Conservation (phyloP, 2,888 invertebrate species). For the Pterostichus niger region DNA sequence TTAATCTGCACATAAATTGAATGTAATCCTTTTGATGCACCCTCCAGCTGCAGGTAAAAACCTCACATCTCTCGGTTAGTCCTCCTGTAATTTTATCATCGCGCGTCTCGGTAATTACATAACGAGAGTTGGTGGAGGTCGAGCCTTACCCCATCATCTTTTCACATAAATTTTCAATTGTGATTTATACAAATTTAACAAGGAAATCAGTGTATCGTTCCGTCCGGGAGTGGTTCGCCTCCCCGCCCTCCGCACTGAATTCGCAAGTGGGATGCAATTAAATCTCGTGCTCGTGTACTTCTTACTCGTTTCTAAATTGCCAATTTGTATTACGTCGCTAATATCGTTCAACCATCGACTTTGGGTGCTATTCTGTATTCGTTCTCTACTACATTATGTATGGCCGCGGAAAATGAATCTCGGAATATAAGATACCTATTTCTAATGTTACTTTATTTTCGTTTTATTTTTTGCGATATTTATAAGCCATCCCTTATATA, state of each 20-base stretch:
- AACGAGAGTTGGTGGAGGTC: background rate
- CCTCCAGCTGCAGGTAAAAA: constrained; percentile 29
- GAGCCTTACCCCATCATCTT: constrained; percentile 18
- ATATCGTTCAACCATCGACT: constrained; percentile 44
- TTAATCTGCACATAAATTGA: background rate
- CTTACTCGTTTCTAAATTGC: constrained; percentile 57
- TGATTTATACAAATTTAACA: constrained; percentile 58
- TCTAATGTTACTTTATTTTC: constrained; percentile 12
- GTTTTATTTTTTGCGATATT: background rate
- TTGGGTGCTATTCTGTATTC: constrained; percentile 43
- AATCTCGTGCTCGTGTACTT: constrained; percentile 39
- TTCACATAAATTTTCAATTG: constrained; percentile 58
- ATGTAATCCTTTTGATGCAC: constrained; percentile 32
- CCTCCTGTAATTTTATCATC: constrained; percentile 39
- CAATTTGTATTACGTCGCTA: constrained; percentile 60
- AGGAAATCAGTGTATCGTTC: constrained; percentile 58
- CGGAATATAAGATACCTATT: background rate
- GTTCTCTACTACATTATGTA: constrained; percentile 24
- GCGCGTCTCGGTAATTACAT: constrained; percentile 39
- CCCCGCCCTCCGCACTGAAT: background rate
- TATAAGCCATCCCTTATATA: no score
- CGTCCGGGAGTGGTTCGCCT: constrained; percentile 41
- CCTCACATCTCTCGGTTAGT: constrained; percentile 22
- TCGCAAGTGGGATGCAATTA: constrained; percentile 57
- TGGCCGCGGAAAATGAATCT: constrained; percentile 18